Conservation (phyloP, 2,797 vertebrate species). For the Miichthys miiuy region DNA sequence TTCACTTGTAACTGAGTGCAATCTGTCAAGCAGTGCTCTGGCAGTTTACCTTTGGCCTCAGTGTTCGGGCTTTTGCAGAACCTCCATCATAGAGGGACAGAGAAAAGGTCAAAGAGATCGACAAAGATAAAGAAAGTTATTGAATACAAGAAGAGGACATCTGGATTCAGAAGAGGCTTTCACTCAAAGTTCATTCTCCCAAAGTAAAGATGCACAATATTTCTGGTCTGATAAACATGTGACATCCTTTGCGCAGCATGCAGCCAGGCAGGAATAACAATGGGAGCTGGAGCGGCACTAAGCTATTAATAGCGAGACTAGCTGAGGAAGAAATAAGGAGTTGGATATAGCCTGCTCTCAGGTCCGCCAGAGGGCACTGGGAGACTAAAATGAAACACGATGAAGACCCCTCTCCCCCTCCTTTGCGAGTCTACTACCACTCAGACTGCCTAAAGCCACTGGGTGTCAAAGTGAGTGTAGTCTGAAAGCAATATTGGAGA, state of each 20-base stretch:
- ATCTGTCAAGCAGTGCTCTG: neutral
- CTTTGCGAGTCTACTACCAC: slow-evolving; percentile 10
- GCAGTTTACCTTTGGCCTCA: slow-evolving; percentile 22
- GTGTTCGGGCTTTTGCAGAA: neutral
- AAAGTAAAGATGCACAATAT: slow-evolving; percentile 63
- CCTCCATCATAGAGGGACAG: neutral
- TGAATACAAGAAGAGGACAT: slow-evolving; percentile 17
- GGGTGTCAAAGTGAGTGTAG: too few relatives aligned
- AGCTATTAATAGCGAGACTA: slow-evolving; percentile 79
- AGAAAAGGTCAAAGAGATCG: slow-evolving; percentile 29
- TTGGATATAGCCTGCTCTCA: slow-evolving; percentile 44
- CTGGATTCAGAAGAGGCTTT: slow-evolving; percentile 39
- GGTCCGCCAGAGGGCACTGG: slow-evolving; percentile 70
- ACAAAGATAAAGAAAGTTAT: slow-evolving; percentile 22
- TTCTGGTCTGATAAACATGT: slow-evolving; percentile 80
- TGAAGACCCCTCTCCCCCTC: slow-evolving; percentile 25
- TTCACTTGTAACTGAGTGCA: neutral
- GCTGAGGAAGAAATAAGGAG: slow-evolving; percentile 55
- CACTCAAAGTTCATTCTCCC: slow-evolving; percentile 42
- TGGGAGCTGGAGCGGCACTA: slow-evolving; percentile 78
- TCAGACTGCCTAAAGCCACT: slow-evolving; percentile 48
- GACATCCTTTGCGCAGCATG: slow-evolving; percentile 64
- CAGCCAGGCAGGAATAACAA: slow-evolving; percentile 78
- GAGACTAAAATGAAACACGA: slow-evolving; percentile 58
- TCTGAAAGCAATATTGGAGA: slow-evolving; percentile 29